phyloP scores from a whole-genome alignment of 2,888 invertebrate species.

The Agriopis aurantiaria region DNA sequence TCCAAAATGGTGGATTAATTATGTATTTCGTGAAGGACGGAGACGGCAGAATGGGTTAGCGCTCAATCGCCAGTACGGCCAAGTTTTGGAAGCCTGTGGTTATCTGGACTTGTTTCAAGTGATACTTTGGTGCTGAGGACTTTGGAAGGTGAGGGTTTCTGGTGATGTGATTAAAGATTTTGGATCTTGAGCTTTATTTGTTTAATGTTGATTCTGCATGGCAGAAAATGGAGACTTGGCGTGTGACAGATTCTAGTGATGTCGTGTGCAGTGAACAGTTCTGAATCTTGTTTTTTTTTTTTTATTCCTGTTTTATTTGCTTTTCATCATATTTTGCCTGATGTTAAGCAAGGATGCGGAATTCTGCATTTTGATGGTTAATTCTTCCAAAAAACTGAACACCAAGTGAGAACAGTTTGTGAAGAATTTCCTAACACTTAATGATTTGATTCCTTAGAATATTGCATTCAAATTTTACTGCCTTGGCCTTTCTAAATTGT shows the following conservation, averaged over 20 bases:
- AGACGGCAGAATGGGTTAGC: conserved; percentile 62
- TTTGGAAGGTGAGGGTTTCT: conserved; percentile 67
- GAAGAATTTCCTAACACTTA: too few species aligned
- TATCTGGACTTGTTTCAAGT: conserved; percentile 55
- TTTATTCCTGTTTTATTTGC: too few species aligned
- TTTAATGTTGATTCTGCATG: not conserved
- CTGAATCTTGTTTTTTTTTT: too few species aligned
- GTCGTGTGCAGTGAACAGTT: too few species aligned
- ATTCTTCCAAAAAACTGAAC: too few species aligned
- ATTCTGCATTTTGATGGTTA: too few species aligned
- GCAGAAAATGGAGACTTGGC: not conserved
- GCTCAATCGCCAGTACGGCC: conserved; percentile 82
- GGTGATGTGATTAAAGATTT: not conserved
- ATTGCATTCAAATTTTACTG: too few species aligned
- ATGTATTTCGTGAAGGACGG: conserved; percentile 64
- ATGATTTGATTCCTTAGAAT: too few species aligned
- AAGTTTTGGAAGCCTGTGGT: conserved; percentile 50
- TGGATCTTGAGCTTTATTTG: not conserved
- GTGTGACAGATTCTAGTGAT: not conserved
- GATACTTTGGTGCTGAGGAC: conserved; percentile 59
- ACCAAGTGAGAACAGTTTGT: too few species aligned
- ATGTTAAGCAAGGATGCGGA: too few species aligned
- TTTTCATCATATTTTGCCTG: too few species aligned
- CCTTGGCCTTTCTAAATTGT: too few species aligned
- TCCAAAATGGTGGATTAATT: conserved; percentile 71